A percentile compares a stretch with the other conserved stretches of the same genome.
Conservation (phyloP, 2,797 vertebrate genomes). For the Calcarius lapponicus region DNA sequence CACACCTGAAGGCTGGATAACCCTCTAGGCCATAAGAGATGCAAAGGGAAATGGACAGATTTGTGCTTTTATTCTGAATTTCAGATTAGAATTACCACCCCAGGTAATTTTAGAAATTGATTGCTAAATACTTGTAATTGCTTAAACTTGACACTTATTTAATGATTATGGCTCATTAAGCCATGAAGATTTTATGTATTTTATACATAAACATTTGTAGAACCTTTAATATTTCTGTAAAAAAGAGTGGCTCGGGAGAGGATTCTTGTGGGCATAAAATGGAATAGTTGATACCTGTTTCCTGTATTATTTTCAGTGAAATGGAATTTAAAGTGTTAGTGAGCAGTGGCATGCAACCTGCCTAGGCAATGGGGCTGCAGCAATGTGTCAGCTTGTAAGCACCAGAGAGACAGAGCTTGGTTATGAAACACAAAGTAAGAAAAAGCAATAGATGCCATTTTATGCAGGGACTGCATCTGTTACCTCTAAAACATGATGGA, state of each 20-base stretch:
- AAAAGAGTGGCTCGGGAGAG: neutral
- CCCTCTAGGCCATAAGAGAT: neutral
- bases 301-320: neutral
- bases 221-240: neutral
- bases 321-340: neutral
- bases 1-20: neutral
- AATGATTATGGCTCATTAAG: neutral
- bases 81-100: neutral
- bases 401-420: neutral
- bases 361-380: neutral
- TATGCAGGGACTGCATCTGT: neutral
- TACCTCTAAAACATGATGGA: neutral
- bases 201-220: neutral
- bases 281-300: neutral
- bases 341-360: neutral
- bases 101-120: neutral
- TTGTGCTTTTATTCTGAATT: neutral
- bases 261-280: neutral
- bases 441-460: neutral
- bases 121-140: neutral
- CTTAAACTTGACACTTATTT: neutral
- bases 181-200: neutral
- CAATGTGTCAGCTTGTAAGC: neutral
- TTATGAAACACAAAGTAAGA: neutral
- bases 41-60: neutral